Conservation (phyloP, 2,797 vertebrate species). For the Sciaenops ocellatus region DNA sequence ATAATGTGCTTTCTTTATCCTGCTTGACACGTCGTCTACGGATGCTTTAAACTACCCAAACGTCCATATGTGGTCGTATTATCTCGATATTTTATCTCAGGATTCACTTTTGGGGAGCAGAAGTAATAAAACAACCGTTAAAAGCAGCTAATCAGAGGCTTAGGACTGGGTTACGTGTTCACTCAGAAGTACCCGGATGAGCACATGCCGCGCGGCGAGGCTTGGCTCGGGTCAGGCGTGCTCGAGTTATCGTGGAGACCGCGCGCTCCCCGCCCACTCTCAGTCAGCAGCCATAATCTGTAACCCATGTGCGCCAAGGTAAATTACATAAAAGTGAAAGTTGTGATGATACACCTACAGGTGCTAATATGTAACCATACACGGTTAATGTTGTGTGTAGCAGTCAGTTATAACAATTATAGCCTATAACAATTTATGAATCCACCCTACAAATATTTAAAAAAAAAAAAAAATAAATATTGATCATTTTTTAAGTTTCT, state of each 20-base stretch:
- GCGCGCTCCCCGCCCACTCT: background rate
- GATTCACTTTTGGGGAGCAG: fast-evolving
- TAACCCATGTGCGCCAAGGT: slow-evolving; percentile 8
- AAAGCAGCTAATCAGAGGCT: background rate
- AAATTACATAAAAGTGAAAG: slow-evolving; percentile 51
- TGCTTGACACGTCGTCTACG: fast-evolving
- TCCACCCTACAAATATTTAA: too few relatives aligned
- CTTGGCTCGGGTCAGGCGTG: background rate
- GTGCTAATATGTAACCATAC: background rate
- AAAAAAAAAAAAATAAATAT: background rate
- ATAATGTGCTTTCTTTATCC: slow-evolving; percentile 50
- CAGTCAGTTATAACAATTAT: background rate
- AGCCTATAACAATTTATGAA: too few relatives aligned
- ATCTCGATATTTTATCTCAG: fast-evolving
- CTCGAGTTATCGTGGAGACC: background rate
- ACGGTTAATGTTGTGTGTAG: background rate
- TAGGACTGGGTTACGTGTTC: slow-evolving; percentile 15
- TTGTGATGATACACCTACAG: background rate
- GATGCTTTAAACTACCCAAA: fast-evolving
- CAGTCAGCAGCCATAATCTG: background rate
- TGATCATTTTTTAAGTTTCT: background rate
- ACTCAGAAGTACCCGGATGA: slow-evolving; percentile 77
- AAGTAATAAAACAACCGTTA: fast-evolving
- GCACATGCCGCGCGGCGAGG: slow-evolving; percentile 72
- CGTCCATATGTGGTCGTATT: fast-evolving